Evolutionary conservation across 2,797 vertebrate genomes (phyloP).

Genomic region (Paratrypauchen microcephalus): DNA sequence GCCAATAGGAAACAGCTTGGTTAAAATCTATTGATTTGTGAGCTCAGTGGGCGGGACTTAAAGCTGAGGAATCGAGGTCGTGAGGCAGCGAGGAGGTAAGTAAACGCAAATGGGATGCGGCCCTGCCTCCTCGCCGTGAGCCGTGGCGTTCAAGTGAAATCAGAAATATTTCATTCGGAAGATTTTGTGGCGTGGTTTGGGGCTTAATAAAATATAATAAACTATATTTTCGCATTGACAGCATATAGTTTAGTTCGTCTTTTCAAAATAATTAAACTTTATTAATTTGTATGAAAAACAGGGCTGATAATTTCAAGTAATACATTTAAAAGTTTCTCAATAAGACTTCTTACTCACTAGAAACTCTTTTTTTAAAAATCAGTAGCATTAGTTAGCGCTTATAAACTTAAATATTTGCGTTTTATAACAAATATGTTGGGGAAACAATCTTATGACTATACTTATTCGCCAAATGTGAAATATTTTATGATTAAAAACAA

Average conservation of each 20-base stretch:
- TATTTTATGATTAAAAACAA: background rate
- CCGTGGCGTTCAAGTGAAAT: constrained; percentile 38
- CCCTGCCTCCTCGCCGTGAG: background rate
- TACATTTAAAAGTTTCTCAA: background rate
- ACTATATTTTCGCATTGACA: background rate
- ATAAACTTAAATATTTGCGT: background rate
- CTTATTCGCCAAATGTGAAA: background rate
- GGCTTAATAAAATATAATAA: background rate
- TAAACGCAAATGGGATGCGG: background rate
- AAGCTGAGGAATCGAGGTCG: background rate
- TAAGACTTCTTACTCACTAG: background rate
- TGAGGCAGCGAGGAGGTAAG: background rate
- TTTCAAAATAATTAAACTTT: background rate
- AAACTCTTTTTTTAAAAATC: background rate
- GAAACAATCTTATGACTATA: background rate
- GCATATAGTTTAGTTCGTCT: background rate
- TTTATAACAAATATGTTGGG: background rate
- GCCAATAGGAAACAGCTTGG: background rate
- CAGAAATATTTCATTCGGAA: constrained; percentile 3
- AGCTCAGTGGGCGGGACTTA: background rate
- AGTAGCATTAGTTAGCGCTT: no score
- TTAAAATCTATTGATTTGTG: background rate
- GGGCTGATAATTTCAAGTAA: background rate
- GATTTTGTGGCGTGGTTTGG: no score
- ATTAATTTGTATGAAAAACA: background rate